Percentiles rank a stretch among this genome's conserved stretches.
Conservation (phyloP, 2,888 invertebrate species). For the Laothoe populi region DNA sequence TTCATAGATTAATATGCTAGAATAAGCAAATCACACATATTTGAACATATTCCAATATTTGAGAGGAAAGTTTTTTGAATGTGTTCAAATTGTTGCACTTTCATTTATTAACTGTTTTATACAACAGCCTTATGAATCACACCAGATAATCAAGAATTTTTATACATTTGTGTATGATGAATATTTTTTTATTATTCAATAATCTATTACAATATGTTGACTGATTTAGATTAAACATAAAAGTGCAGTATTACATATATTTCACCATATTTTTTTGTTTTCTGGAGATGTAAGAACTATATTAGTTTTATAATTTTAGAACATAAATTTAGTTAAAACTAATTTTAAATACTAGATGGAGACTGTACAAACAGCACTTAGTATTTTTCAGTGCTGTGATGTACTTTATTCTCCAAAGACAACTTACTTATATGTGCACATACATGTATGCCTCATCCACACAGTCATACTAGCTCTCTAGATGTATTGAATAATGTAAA, state of each 20-base stretch:
- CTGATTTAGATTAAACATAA: constrained; percentile 80
- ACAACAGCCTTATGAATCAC: constrained; percentile 50
- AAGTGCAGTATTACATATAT: constrained; percentile 81
- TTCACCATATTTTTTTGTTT: constrained; percentile 69
- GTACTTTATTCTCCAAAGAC: constrained; percentile 68
- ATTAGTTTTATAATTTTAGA: constrained; percentile 77
- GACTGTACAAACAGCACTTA: constrained; percentile 41
- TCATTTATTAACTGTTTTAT: constrained; percentile 49
- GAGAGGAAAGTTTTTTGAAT: constrained; percentile 47
- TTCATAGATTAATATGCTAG: constrained; percentile 70
- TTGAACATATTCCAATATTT: constrained; percentile 61
- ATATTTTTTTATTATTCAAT: constrained; percentile 57
- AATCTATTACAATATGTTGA: constrained; percentile 69
- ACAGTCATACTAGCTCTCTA: background rate
- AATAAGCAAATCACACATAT: constrained; percentile 60
- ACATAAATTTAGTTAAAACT: constrained; percentile 56
- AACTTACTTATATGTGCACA: constrained; percentile 29
- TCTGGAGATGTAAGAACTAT: constrained; percentile 69
- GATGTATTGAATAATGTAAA: no score
- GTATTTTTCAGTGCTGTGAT: constrained; percentile 58
- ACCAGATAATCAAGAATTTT: constrained; percentile 39
- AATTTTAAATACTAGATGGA: constrained; percentile 6
- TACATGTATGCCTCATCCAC: background rate
- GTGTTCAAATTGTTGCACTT: constrained; percentile 60
- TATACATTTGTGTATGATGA: constrained; percentile 50